Conservation (phyloP, 2,113 vertebrate genomes). For the Ptychochromis oligacanthus region DNA sequence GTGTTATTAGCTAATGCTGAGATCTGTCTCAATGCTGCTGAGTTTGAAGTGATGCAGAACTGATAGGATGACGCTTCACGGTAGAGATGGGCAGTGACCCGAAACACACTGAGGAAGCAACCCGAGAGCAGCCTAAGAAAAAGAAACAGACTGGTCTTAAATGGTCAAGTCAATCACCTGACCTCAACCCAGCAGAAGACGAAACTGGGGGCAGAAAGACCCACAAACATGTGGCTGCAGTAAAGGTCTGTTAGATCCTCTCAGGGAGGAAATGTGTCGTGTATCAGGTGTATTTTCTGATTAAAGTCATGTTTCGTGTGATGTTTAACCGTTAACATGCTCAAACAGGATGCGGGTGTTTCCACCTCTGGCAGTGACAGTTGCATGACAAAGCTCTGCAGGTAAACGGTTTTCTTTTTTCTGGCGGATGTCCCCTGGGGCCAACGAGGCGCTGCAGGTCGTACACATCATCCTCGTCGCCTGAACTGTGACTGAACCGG, state of each 20-base stretch:
- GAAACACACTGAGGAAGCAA: not conserved
- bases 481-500: not conserved
- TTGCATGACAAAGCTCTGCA: not conserved
- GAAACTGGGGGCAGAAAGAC: not conserved
- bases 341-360: not conserved
- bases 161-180: not conserved
- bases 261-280: not conserved
- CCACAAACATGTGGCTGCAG: not conserved
- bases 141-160: not conserved
- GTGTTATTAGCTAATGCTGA: no score
- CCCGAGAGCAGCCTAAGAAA: not conserved
- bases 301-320: not conserved
- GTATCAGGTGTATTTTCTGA: not conserved
- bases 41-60: not conserved
- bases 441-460: not conserved
- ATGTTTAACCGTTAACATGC: not conserved
- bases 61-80: not conserved
- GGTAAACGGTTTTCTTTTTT: not conserved
- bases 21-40: no score
- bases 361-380: not conserved
- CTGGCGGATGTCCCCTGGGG: fast-evolving
- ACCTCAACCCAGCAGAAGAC: not conserved
- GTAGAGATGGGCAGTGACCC: not conserved
- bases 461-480: not conserved
- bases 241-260: not conserved